A percentile compares a stretch with the other conserved stretches of the same genome.
phyloP scores from a whole-genome alignment of 2,113 vertebrate genomes.

The Todiramphus chloris region DNA sequence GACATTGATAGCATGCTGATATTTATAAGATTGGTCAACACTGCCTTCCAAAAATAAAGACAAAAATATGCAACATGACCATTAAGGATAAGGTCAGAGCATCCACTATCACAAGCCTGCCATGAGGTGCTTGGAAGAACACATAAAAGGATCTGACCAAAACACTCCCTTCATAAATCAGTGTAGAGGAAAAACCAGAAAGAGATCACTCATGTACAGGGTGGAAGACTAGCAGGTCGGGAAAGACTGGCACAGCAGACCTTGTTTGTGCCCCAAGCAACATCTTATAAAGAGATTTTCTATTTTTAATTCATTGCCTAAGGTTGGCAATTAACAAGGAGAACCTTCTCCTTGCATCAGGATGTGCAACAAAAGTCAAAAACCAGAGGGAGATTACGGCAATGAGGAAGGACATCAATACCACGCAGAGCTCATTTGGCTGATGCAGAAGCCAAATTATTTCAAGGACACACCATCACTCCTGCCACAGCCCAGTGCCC shows the following conservation, averaged over 20 bases:
- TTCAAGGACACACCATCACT: not conserved
- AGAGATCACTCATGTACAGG: not conserved
- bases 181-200: not conserved
- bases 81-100: not conserved
- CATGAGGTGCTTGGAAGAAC: not conserved
- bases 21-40: not conserved
- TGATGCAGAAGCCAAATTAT: constrained; percentile 48
- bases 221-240: not conserved
- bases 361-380: constrained; percentile 51
- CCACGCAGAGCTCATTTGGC: constrained; percentile 49
- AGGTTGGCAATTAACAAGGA: constrained; percentile 59
- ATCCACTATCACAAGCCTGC: not conserved
- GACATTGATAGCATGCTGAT: not conserved
- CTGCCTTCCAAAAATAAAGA: not conserved
- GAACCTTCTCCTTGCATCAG: constrained; percentile 69
- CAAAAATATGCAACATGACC: not conserved
- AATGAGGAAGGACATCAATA: constrained; percentile 57
- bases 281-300: not conserved
- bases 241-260: not conserved
- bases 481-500: not conserved
- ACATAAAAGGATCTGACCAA: not conserved
- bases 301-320: constrained; percentile 15
- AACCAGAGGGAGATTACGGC: constrained; percentile 63
- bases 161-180: not conserved
- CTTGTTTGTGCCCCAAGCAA: constrained; percentile 9